Evolutionary conservation across 2,888 invertebrate genomes (phyloP).

Genomic region (Scrobipalpa costella): DNA sequence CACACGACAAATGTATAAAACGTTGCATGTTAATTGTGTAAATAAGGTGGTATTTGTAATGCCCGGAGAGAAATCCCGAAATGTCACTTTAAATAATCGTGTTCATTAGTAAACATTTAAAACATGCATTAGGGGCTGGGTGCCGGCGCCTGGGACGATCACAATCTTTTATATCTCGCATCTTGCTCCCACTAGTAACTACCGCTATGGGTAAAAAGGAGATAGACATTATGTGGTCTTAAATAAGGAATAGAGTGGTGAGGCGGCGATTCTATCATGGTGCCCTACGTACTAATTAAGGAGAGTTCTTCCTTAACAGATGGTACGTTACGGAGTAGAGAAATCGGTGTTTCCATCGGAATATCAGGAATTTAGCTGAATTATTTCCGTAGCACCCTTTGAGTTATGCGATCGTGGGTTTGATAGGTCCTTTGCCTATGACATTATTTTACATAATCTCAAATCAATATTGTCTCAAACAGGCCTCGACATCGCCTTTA

Average conservation of each 20-base stretch:
- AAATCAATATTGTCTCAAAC: too few species aligned
- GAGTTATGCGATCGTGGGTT: conserved; percentile 12
- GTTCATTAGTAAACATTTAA: conserved; percentile 80
- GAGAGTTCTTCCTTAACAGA: conserved; percentile 35
- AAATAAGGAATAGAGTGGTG: conserved; percentile 69
- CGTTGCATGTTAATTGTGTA: conserved; percentile 42
- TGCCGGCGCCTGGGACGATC: conserved; percentile 74
- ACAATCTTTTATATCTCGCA: conserved; percentile 54
- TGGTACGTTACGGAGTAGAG: conserved; percentile 12
- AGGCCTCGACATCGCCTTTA: too few species aligned
- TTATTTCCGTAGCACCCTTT: conserved; percentile 17
- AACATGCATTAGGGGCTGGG: conserved; percentile 76
- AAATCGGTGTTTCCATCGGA: conserved; percentile 18
- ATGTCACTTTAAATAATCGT: conserved; percentile 80
- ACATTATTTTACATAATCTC: neutral
- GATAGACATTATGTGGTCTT: conserved; percentile 32
- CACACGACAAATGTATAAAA: conserved; percentile 20
- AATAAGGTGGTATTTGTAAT: conserved; percentile 51
- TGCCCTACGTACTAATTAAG: conserved; percentile 75
- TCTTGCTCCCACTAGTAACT: conserved; percentile 46
- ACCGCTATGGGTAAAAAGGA: conserved; percentile 41
- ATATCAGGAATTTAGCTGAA: conserved; percentile 13
- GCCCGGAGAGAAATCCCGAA: conserved; percentile 69
- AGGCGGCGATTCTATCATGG: conserved; percentile 67
- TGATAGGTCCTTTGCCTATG: conserved; percentile 22